Evolutionary conservation across 2,113 vertebrate species (phyloP).

Genomic region (Toxotes jaculatrix): DNA sequence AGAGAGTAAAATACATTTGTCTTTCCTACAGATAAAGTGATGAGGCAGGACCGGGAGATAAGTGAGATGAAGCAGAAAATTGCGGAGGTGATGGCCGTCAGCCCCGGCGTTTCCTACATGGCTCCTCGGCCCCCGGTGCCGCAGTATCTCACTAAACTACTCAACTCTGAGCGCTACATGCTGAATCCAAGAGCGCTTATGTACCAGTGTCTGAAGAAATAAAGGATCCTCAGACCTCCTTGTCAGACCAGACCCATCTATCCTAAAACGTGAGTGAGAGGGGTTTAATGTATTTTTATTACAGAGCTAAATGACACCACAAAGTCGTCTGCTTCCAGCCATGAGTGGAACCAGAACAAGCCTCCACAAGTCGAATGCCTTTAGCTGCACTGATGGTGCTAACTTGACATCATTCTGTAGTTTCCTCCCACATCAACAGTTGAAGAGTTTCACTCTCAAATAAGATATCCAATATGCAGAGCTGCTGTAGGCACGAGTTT

Average conservation of each 20-base stretch:
- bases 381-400: conserved; percentile 70
- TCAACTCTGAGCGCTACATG: conserved; percentile 85
- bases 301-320: conserved; percentile 52
- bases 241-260: background rate
- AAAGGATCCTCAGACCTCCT: conserved; percentile 39
- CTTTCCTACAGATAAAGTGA: conserved; percentile 79
- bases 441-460: conserved; percentile 43
- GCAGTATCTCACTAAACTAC: conserved; percentile 86
- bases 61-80: conserved; percentile 87
- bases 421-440: conserved; percentile 36
- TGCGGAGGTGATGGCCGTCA: conserved; percentile 88
- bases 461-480: conserved; percentile 56
- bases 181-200: conserved; percentile 85
- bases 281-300: conserved; percentile 4
- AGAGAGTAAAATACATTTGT: background rate
- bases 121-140: conserved; percentile 81
- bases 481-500: conserved; percentile 26
- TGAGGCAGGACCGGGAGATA: conserved; percentile 86
- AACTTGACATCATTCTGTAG: conserved; percentile 29
- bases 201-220: conserved; percentile 89
- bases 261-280: background rate
- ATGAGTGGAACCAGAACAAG: conserved; percentile 33
- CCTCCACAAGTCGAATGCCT: conserved; percentile 63
- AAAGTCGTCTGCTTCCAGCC: conserved; percentile 55
- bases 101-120: conserved; percentile 83